These are phyloP conservation scores for Agriopis aurantiaria DNA, from an alignment of 2,888 invertebrate genomes.

Conservation along the genomic window DNA sequence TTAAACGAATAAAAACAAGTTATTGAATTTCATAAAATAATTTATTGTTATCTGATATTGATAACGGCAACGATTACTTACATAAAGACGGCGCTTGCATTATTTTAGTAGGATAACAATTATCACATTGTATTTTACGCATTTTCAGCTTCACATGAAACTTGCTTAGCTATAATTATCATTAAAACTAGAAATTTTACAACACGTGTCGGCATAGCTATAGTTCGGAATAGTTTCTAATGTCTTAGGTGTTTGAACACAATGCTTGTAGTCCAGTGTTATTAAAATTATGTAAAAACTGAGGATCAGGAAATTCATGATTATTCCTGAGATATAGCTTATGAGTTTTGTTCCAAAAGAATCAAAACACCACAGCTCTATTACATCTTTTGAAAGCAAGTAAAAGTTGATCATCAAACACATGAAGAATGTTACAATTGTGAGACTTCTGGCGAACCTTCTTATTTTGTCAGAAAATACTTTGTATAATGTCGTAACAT, in stretches of 20 bases:
- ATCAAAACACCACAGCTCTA: slow-evolving; percentile 67
- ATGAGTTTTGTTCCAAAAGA: slow-evolving; percentile 60
- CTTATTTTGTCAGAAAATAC: slow-evolving; percentile 72
- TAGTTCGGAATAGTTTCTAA: slow-evolving; percentile 55
- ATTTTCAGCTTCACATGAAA: background rate
- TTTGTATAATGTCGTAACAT: slow-evolving; percentile 65
- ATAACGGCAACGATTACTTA: background rate
- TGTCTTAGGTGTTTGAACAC: slow-evolving; percentile 53
- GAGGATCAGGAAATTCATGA: slow-evolving; percentile 69
- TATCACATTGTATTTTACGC: background rate
- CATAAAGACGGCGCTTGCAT: background rate
- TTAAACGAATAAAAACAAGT: background rate
- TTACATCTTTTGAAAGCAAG: slow-evolving; percentile 71
- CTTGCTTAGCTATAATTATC: slow-evolving; percentile 11
- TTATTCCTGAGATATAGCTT: slow-evolving; percentile 67
- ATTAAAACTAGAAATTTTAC: slow-evolving; percentile 26
- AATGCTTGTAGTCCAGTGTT: slow-evolving; percentile 62
- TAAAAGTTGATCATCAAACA: slow-evolving; percentile 75
- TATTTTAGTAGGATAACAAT: background rate
- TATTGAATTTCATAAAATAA: background rate
- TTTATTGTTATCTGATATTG: background rate
- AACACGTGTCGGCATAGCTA: slow-evolving; percentile 52
- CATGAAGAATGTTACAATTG: slow-evolving; percentile 73
- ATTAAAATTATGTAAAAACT: slow-evolving; percentile 69
- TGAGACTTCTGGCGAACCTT: slow-evolving; percentile 71